These are phyloP conservation scores for Glyphotaelius pellucidus DNA, from an alignment of 2,888 invertebrate species.

Conservation along the genomic window DNA sequence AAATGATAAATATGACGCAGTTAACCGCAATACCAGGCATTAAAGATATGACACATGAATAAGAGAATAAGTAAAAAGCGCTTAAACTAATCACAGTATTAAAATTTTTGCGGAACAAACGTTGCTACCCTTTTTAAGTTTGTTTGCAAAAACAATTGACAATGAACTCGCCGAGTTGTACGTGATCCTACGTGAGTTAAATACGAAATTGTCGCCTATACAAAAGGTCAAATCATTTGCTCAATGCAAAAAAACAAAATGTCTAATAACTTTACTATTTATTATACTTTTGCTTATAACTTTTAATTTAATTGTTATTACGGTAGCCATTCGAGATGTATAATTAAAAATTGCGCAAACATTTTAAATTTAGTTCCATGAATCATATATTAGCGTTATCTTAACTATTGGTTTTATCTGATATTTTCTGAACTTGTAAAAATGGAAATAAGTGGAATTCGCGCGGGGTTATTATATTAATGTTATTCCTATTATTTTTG, in stretches of 20 bases:
- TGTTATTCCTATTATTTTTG: no score
- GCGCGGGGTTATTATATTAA: background rate
- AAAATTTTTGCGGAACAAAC: background rate
- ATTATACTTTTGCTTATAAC: background rate
- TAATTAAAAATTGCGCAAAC: background rate
- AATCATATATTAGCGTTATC: background rate
- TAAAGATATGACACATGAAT: background rate
- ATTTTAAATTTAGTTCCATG: background rate
- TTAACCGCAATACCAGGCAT: background rate
- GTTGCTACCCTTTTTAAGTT: background rate
- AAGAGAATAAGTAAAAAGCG: background rate
- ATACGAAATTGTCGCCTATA: background rate
- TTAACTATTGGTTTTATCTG: background rate
- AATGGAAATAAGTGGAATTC: background rate
- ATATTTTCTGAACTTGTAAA: background rate
- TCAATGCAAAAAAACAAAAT: background rate
- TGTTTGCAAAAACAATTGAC: background rate
- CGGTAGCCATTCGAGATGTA: background rate
- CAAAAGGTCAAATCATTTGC: background rate
- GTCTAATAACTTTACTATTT: background rate
- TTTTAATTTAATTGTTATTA: background rate
- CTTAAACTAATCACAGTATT: background rate
- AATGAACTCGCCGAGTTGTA: background rate
- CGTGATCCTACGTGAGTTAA: background rate
- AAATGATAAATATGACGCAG: conserved; percentile 34